Conservation (phyloP, 2,113 vertebrate genomes). For the Nematolebias whitei region DNA sequence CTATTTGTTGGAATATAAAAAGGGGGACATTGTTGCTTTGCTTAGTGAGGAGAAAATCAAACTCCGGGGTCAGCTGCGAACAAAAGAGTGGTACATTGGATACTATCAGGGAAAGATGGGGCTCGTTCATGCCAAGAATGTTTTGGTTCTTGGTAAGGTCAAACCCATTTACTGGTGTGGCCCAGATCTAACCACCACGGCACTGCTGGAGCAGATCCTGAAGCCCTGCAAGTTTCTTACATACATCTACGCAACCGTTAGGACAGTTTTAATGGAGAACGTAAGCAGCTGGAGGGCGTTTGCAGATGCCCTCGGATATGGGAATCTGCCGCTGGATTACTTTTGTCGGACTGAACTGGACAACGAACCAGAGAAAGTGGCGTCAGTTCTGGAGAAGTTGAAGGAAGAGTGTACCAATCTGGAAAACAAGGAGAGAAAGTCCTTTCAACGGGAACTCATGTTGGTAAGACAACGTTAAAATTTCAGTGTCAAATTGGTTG, state of each 20-base stretch:
- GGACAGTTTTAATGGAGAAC: conserved; percentile 96
- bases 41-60: conserved; percentile 95
- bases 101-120: conserved; percentile 93
- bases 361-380: conserved; percentile 92
- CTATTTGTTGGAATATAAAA: conserved; percentile 96
- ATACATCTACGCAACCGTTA: conserved; percentile 94
- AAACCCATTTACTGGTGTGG: conserved; percentile 88
- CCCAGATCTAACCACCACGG: conserved; percentile 88
- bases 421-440: conserved; percentile 91
- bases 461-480: conserved; percentile 83
- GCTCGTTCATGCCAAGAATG: conserved; percentile 92
- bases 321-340: conserved; percentile 84
- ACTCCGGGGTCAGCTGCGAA: conserved; percentile 92
- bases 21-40: conserved; percentile 90
- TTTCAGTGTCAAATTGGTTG: background rate
- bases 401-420: conserved; percentile 94
- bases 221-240: conserved; percentile 96
- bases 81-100: conserved; percentile 98
- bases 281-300: conserved; percentile 93
- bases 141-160: conserved; percentile 89
- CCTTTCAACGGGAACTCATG: conserved; percentile 97
- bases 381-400: conserved; percentile 93
- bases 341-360: conserved; percentile 93
- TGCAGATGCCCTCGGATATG: conserved; percentile 90
- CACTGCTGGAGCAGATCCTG: conserved; percentile 92